Base-by-base conservation (phyloP, 2,113 vertebrate genomes). In the Cranoglanis bouderius region DNA sequence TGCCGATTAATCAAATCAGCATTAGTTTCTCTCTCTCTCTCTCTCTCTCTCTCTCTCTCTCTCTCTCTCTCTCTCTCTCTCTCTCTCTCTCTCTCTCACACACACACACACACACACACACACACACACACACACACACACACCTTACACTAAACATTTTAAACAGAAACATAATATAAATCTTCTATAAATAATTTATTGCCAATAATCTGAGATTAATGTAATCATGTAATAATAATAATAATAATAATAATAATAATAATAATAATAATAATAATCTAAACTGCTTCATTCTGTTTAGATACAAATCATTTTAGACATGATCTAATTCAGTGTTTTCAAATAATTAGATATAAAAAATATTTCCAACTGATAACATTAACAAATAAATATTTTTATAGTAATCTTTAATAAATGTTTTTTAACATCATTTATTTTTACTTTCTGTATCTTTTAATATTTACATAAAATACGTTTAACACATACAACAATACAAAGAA, bases 1-100 rank as follows among this genome's bases (percentile, higher is more conserved):
- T 24, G 82, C 26, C 51, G 61, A 87, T 86, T 43, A 86, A 88
- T 91, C 89, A 88, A 57, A 75, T 13, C 82, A 78, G n/a, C 18
- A 78, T 63, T 35, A n/a, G 74, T 61, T 49, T 87, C 86, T 87
- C 26, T 72, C 26, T 65, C 38, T 24, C 12, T 55, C 59, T 61
- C 35, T 59, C 85, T 77, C 35, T 24, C 38, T 46, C 53, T 35
- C 8, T 53, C 57, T 86, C 85, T 86, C 35, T 70, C 24, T 63
- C 35, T 26, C 12, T 55, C 61, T 61, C 35, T 77, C 85, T 86
- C 35, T 35, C n/a, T n/a, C n/a, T n/a, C n/a, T n/a, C n/a, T n/a
- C n/a, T n/a, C n/a, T n/a, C n/a, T n/a, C n/a, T n/a, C n/a, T n/a
- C n/a, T n/a, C 40, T 32, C 9, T 9, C 57, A 29, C 80, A 59